phyloP scores from a whole-genome alignment of 2,113 vertebrate genomes.

The Hypocryptadius cinnamomeus region DNA sequence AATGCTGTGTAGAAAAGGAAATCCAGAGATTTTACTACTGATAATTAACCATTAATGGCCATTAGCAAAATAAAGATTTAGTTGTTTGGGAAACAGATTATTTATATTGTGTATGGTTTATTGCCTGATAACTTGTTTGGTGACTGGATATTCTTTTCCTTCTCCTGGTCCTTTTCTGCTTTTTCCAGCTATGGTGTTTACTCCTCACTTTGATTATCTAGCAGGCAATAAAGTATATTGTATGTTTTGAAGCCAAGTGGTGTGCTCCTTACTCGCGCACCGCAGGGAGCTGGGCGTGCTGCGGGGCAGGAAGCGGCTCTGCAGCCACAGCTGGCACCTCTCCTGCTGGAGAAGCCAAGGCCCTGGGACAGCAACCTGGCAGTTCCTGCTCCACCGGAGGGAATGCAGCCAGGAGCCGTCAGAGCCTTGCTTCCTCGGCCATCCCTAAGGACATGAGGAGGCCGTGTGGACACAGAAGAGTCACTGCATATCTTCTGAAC shows the following conservation, averaged over 20 bases:
- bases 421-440: not conserved
- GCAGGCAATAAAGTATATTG: constrained; percentile 72
- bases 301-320: not conserved
- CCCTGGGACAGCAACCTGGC: not conserved
- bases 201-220: constrained; percentile 64
- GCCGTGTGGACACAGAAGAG: fast-evolving
- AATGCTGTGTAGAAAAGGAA: constrained; percentile 63
- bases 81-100: constrained; percentile 63
- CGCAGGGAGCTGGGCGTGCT: not conserved
- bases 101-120: constrained; percentile 74
- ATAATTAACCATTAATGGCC: constrained; percentile 64
- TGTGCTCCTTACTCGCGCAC: constrained; percentile 11
- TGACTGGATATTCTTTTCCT: constrained; percentile 69
- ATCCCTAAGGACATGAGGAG: not conserved
- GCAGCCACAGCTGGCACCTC: not conserved
- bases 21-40: constrained; percentile 66
- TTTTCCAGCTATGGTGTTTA: constrained; percentile 69
- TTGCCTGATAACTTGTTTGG: constrained; percentile 70
- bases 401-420: not conserved
- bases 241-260: constrained; percentile 61
- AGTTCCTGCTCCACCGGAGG: not conserved
- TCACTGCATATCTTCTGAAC: fast-evolving
- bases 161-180: constrained; percentile 59
- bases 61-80: constrained; percentile 64
- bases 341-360: not conserved